Evolutionary conservation across 2,888 invertebrate species (phyloP).

Genomic region (Pheosia tremula): DNA sequence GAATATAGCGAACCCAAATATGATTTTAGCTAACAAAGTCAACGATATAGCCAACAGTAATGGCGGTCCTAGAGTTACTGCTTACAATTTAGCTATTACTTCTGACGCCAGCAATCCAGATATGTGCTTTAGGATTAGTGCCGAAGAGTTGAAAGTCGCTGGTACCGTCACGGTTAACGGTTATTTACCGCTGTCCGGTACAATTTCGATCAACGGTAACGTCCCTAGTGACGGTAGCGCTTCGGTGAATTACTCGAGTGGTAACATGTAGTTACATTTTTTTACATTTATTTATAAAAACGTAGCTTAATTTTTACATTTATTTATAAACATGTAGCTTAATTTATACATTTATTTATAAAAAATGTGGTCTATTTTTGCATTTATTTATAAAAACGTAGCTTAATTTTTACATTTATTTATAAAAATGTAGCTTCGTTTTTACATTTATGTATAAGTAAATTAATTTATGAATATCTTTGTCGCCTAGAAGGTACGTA

Average conservation of each 20-base stretch:
- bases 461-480: too few species aligned
- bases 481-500: too few species aligned
- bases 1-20: slow-evolving; percentile 14
- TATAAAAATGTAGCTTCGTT: too few species aligned
- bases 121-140: slow-evolving; percentile 31
- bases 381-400: too few species aligned
- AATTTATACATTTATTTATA: too few species aligned
- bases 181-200: slow-evolving; percentile 59
- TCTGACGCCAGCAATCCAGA: slow-evolving; percentile 13
- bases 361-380: too few species aligned
- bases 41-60: neutral
- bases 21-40: slow-evolving; percentile 10
- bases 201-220: slow-evolving; percentile 57
- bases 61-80: slow-evolving; percentile 2
- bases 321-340: too few species aligned
- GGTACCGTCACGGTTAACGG: slow-evolving; percentile 61
- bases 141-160: slow-evolving; percentile 61
- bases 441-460: too few species aligned
- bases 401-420: too few species aligned
- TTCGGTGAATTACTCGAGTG: slow-evolving; percentile 46
- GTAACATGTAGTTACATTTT: neutral
- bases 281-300: too few species aligned
- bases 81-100: slow-evolving; percentile 8
- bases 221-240: slow-evolving; percentile 58
- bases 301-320: too few species aligned